Evolutionary conservation across 2,797 vertebrate species (phyloP), one percentile per base, ranked within the genome.

Genomic region (Pygocentrus nattereri): DNA sequence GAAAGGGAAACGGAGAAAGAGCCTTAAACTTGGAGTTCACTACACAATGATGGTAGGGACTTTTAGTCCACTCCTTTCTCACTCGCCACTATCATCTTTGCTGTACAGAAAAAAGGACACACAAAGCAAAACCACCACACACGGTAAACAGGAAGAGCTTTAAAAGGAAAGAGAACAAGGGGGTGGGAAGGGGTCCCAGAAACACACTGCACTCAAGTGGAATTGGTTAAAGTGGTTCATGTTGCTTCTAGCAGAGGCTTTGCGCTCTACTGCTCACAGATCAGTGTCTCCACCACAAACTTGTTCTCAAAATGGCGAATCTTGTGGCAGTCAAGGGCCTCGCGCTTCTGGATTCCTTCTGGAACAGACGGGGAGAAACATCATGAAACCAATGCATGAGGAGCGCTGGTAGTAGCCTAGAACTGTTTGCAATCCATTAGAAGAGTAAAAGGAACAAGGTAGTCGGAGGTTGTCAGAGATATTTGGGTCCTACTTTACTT

Each of bases 331-430:
- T 93, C 88, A 18, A 89, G 74, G 4, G 92, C 96, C 89, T 97
- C 96, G 0, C 98, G 96, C 90, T 99, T 99, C 92, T 99, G 97
- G 91, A 98, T 96, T 73, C 97, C 98, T 99, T 72, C 41, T 80
- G 12, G 38, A n/a, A 23, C 19, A 68, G 19, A 44, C 11, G 30
- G 13, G 12, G 83, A 59, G 7, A 58, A 13, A 23, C 5, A 30
- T 44, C 41, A 12, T 11, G 44, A 2, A 44, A 2, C 41, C 0
- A 44, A 10, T 11, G 10, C 10, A 41, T 44, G 41, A 12, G 44
- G 44, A 5, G 44, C 41, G 44, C 6, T 44, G 41, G 2, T 11
- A 44, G 0, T 10, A 44, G 41, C 10, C 41, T 3, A 8, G 38
- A 38, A 3, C 5, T 5, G 38, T 44, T 44, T 10, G 8, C 44